Evolutionary conservation across 37 sponge, comb jelly and placozoan species (phyloP).

Genomic region (Halichondria panicea): DNA sequence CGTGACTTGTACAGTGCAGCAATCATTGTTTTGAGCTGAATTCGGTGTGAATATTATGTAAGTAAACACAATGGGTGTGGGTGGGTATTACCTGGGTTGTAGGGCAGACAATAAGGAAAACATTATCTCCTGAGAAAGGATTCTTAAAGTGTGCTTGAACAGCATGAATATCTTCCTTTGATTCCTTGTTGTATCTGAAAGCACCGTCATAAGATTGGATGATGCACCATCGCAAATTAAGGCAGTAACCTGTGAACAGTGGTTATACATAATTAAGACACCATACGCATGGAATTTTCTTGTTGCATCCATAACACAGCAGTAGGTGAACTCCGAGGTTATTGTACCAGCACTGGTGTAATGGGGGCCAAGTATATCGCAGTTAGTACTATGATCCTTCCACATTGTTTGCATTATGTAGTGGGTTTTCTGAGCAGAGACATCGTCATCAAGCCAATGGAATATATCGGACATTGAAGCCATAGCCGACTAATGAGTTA

Average conservation of each 20-base stretch:
- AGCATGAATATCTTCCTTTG: constrained; percentile 4
- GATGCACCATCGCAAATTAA: constrained; percentile 14
- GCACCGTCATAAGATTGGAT: neutral
- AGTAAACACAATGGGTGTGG: neutral
- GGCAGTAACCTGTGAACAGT: neutral
- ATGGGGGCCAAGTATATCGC: constrained; percentile 44
- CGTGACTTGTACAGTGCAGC: constrained; percentile 17
- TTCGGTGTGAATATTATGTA: neutral
- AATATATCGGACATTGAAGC: constrained; percentile 13
- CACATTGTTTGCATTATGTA: constrained; percentile 45
- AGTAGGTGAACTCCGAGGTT: neutral
- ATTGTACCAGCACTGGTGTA: constrained; percentile 8
- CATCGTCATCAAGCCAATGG: neutral
- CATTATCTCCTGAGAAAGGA: neutral
- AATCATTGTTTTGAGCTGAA: constrained; percentile 22
- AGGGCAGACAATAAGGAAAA: neutral
- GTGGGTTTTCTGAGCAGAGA: neutral
- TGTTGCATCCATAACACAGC: constrained; percentile 3
- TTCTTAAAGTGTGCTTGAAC: constrained; percentile 3
- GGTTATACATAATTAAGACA: neutral
- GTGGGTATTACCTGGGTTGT: neutral
- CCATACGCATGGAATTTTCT: neutral
- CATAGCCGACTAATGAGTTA: constrained; percentile 13
- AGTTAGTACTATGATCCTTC: constrained; percentile 10
- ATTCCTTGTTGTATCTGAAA: neutral